These are phyloP conservation scores for Acrobasis consociella DNA, from an alignment of 2,888 invertebrate genomes.

Conservation along the genomic window DNA sequence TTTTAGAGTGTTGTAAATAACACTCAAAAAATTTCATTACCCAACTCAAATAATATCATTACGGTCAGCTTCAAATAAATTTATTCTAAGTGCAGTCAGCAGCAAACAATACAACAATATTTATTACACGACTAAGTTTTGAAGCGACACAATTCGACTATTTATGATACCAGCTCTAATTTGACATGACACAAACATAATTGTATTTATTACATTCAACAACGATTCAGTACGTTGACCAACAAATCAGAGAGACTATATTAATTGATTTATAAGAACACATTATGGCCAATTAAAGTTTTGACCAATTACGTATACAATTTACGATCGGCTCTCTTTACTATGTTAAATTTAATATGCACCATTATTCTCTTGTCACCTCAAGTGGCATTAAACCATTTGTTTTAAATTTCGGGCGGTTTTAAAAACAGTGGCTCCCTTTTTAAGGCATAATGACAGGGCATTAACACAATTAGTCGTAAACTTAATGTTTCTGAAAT, in stretches of 20 bases:
- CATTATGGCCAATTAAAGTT: constrained; percentile 69
- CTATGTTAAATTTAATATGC: constrained; percentile 44
- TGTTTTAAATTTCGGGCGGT: constrained; percentile 30
- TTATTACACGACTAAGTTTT: neutral
- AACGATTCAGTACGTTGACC: constrained; percentile 47
- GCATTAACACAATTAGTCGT: constrained; percentile 12
- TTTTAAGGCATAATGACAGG: constrained; percentile 4
- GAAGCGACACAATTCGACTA: constrained; percentile 21
- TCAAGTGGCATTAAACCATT: constrained; percentile 44
- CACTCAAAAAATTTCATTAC: neutral
- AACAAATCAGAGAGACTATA: constrained; percentile 56
- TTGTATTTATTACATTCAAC: constrained; percentile 42
- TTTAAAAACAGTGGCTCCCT: constrained; percentile 8
- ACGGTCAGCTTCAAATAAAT: neutral
- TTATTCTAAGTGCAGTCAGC: neutral
- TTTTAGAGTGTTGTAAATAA: too few relatives aligned
- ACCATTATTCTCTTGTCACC: constrained; percentile 48
- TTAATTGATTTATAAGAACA: constrained; percentile 69
- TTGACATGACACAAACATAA: constrained; percentile 38
- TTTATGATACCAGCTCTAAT: constrained; percentile 34
- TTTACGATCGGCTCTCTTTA: constrained; percentile 48
- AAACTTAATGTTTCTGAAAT: constrained; percentile 8
- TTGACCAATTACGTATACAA: constrained; percentile 53
- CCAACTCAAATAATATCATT: too few relatives aligned
- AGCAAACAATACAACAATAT: neutral